Evolutionary conservation across 1,140 invertebrate genomes (phyloP), one percentile per base, ranked within the genome.

Genomic region (Neodiprion fabricii): DNA sequence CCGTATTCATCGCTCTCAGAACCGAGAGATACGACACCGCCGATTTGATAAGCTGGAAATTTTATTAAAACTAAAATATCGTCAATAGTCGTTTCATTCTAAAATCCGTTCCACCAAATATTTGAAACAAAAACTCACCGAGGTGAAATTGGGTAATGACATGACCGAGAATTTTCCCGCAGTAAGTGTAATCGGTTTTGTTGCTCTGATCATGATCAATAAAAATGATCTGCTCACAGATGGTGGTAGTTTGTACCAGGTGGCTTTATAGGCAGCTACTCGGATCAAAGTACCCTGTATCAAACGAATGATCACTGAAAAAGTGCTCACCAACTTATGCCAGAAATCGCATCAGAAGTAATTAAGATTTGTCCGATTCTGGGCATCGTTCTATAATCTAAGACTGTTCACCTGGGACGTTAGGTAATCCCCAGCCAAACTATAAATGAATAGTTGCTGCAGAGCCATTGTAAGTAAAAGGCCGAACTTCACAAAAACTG

Each of bases 391-490:
- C 17, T 21, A 21, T 21, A 21, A 21, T 21, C 17, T 21, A 21
- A 21, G 17, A 21, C 1, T 10, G 21, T 17, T 68, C 21, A 69
- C 67, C 23, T 69, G 17, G 11, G 67, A 17, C 40, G 67, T 23
- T 21, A 69, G n/a, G 21, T 69, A 69, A 69, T 69, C 67, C 11
- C 67, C 67, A 69, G 67, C 40, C 11, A 69, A 21, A 69, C 21
- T 23, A 11, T 69, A 69, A 23, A 69, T 69, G 67, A 69, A 47
- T 23, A 69, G 11, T 47, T 69, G 67, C 40, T 69, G 67, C 17
- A 69, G 23, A 11, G 11, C 40, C 12, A 47, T 47, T 12, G 40
- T 69, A 23, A 69, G 14, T 7, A 69, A 47, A 12, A 69, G 23
- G 11, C 17, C 21, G 8, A 69, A 23, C 67, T 69, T 69, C 12